Evolutionary conservation across 2,113 vertebrate species (phyloP).

Genomic region (Thryonomys swinderianus): DNA sequence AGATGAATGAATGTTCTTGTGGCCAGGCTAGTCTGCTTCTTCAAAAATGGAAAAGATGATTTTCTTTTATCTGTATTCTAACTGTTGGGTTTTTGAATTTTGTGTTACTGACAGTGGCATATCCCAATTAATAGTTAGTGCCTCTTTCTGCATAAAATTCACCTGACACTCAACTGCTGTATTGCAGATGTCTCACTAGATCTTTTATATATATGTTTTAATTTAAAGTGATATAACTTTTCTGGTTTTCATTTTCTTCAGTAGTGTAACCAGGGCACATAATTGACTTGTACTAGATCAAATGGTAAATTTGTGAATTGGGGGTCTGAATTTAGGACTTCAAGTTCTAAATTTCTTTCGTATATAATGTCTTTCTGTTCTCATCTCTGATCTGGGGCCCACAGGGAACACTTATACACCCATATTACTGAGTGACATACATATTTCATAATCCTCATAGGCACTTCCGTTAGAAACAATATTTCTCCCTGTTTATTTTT

Average conservation of each 20-base stretch:
- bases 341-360: not conserved
- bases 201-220: not conserved
- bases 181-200: not conserved
- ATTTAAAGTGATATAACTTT: slow-evolving; percentile 17
- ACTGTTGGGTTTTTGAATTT: not conserved
- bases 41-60: slow-evolving; percentile 6
- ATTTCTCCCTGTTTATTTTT: not conserved
- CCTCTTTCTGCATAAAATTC: slow-evolving; percentile 5
- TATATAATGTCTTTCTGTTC: not conserved
- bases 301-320: slow-evolving; percentile 41
- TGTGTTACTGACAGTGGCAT: not conserved
- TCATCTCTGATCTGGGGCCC: not conserved
- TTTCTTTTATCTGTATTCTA: slow-evolving; percentile 19
- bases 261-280: not conserved
- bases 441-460: slow-evolving; percentile 3
- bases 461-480: not conserved
- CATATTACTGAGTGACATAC: not conserved
- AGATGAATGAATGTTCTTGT: not conserved
- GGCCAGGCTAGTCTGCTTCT: not conserved
- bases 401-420: not conserved
- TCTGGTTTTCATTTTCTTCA: slow-evolving; percentile 12
- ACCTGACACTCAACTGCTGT: not conserved
- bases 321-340: slow-evolving; percentile 46
- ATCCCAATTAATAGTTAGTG: not conserved
- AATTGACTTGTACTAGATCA: not conserved